Evolutionary conservation across 2,797 vertebrate genomes (phyloP), one percentile per base, ranked within the genome.

Genomic region (Parambassis ranga): DNA sequence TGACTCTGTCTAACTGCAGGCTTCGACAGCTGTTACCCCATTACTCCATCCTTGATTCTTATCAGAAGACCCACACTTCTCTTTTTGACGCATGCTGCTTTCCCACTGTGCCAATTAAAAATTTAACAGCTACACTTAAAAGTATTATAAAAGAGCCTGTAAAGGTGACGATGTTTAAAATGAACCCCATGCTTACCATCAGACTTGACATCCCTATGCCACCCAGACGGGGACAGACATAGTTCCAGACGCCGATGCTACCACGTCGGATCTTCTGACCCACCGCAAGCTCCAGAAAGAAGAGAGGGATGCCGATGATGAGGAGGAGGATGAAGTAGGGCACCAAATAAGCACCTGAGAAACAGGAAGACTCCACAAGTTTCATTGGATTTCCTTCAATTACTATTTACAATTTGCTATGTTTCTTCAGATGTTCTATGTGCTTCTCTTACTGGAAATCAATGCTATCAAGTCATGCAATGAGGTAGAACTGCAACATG

Each of bases 201-300:
- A 94, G 92, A 82, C 96, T 98, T 77, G 96, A 95, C 4, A 95
- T 89, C 71, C 96, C 96, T 0, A 98, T 96, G 75, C 96, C 96
- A 0, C 96, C 96, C 32, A 98, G 84, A 37, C 91, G 93, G 2
- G 96, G 95, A 13, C 95, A 97, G 66, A 98, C 92, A 1, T 97
- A 98, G 80, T 96, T 97, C 96, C 96, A 98, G 57, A 98, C 96
- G 0, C 96, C 96, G 0, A 98, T 96, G 89, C 96, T 98, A 52
- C 96, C 96, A 0, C 96, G 91, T n/a, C 96, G 92, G 82, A 98
- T 95, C 76, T 94, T 92, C 92, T 98, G 96, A 50, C 96, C 96
- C 87, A 95, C 95, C 0, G 96, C 96, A 88, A 98, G 81, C 90
- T 98, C 96, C 93, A 98, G 82, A 89, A 98, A 98, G 90, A 98